Evolutionary conservation across 2,113 vertebrate species (phyloP), one percentile per base, ranked within the genome.

Genomic region (Dascyllus trimaculatus): DNA sequence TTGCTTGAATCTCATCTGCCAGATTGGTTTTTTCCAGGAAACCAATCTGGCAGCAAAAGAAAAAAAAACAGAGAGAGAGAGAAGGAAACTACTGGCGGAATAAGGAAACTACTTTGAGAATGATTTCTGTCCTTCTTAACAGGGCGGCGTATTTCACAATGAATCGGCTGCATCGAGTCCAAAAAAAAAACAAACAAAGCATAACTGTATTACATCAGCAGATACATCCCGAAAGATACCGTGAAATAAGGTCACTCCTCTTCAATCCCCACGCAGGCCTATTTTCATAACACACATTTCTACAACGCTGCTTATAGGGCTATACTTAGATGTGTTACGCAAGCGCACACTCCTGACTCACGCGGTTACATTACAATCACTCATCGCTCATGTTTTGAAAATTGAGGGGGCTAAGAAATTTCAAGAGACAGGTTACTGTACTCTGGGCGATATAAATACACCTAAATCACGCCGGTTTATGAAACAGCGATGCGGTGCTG

Each of bases 281-380:
- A 78, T 80, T 80, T 82, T 60, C 54, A 70, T 22, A 56, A 56
- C 51, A 77, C 51, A 77, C 66, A 75, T 71, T 80, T 84, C 75
- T 78, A 72, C 66, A 73, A 76, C 21, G 29, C 43, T 2, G 60
- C 53, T 81, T 72, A 57, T 59, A 35, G 82, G 29, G 66, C 72
- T 79, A 77, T 80, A 77, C 71, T 80, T 78, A 63, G 64, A 80
- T 52, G 59, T 71, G 81, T 86, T 87, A 87, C 76, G 82, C 82
- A 87, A 87, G 88, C 66, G 73, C 81, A 82, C 62, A 80, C 71
- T 68, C 85, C 49, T 88, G 89, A 90, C 77, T 88, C 85, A 87
- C n/a, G 10, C 63, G 54, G 58, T 64, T 86, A 57, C 68, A 81
- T 78, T 88, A 78, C 72, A 71, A 77, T 89, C 78, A 80, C 77